Base-by-base conservation (phyloP, 2,888 invertebrate species). In the Rotaria socialis region DNA sequence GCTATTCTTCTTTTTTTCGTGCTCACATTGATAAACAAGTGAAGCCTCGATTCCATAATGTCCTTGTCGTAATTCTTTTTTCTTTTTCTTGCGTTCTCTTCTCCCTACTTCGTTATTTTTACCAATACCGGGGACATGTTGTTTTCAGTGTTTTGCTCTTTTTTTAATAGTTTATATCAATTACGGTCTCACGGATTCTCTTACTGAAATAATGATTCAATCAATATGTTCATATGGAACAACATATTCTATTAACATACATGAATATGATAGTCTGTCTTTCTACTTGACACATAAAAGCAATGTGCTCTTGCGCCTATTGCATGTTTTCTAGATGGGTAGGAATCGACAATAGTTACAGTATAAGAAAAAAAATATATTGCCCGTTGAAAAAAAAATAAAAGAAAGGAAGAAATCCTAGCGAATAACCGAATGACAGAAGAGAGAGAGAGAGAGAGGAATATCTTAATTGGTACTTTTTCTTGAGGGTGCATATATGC, bases 41-140 rank as follows among this genome's bases (percentile, higher is more conserved):
- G 67, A 67, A 67, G 35, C 67, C 67, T 67, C 67, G 67, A 67
- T 67, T 27, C 67, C 67, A 35, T 67, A 67, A 67, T 35, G 67
- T 67, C 67, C 67, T 67, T 35, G 67, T 67, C 35, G 2, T 67
- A 27, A 11, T 67, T 35, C 52, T 67, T 24, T 56, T 67, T 27
- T 27, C 22, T 58, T n/a, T 35, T 67, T 19, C 67, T 67, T 67
- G 35, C 67, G 67, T 67, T 35, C 52, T 52, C 52, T 52, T 52
- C 50, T 52, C 67, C 35, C 27, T 67, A 67, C 67, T 67, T 67
- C 8, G n/a, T 35, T 67, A 24, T 67, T 67, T n/a, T 35, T 16
- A 67, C 27, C 19, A 27, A 27, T 35, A 5, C 35, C 16, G 14
- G 35, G 35, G 16, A 67, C 27, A 67, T n/a, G 24, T 67, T 16